These are phyloP conservation scores for Leptopterna dolabrata DNA, from an alignment of 2,888 invertebrate genomes.

Conservation along the genomic window DNA sequence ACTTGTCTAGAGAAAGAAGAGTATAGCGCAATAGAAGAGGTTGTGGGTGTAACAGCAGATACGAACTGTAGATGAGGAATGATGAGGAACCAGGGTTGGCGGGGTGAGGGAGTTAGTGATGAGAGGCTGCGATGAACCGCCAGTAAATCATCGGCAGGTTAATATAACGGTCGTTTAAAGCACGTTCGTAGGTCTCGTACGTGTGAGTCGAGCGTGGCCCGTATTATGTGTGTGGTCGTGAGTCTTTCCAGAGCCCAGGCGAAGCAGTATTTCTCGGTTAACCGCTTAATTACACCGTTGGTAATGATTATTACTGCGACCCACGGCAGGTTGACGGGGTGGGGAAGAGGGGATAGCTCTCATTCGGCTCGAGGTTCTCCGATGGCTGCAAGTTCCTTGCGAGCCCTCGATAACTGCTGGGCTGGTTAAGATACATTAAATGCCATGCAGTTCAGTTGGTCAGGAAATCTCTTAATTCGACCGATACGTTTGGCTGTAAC, in stretches of 20 bases:
- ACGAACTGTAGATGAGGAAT: not conserved
- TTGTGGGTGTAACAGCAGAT: no score
- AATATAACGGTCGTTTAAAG: constrained; percentile 8
- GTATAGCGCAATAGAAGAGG: no score
- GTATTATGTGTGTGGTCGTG: not conserved
- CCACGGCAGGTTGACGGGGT: not conserved
- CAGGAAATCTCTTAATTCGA: no score
- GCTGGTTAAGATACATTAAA: no score
- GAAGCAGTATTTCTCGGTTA: constrained; percentile 14
- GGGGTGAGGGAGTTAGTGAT: not conserved
- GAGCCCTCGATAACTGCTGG: no score
- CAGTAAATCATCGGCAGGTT: constrained; percentile 31
- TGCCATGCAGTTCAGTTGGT: no score
- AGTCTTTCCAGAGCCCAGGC: not conserved
- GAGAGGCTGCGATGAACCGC: not conserved
- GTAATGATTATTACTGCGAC: constrained; percentile 32
- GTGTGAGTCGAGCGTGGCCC: not conserved
- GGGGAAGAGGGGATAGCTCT: not conserved
- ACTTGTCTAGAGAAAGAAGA: no score
- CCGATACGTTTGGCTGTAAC: no score
- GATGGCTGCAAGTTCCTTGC: not conserved
- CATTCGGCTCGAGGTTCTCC: not conserved
- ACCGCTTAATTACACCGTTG: constrained; percentile 43
- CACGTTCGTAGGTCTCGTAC: not conserved
- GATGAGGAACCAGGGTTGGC: not conserved